Evolutionary conservation across 2,797 vertebrate genomes (phyloP).

Genomic region (Pangasius mekongensis): DNA sequence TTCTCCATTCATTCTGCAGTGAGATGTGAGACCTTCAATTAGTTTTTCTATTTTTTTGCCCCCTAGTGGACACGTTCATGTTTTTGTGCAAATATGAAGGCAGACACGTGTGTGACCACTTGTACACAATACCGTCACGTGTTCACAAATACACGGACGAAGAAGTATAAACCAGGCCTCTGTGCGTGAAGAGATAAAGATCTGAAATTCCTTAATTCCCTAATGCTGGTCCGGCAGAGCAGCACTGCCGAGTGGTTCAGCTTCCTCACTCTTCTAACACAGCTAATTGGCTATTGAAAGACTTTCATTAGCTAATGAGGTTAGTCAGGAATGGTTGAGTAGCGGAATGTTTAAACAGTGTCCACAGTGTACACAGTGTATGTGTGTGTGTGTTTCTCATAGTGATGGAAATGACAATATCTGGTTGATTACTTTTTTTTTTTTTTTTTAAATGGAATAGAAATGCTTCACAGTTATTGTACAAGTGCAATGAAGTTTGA

Average conservation of each 20-base stretch:
- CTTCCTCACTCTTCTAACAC: not conserved
- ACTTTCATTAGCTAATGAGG: constrained; percentile 17
- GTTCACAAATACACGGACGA: not conserved
- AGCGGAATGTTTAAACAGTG: constrained; percentile 14
- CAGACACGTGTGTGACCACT: not conserved
- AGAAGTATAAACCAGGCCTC: not conserved
- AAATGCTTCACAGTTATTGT: not conserved
- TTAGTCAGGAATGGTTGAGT: constrained; percentile 13
- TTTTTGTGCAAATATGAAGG: not conserved
- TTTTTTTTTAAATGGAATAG: not conserved
- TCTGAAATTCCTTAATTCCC: not conserved
- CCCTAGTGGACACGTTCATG: not conserved
- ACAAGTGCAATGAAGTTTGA: not conserved
- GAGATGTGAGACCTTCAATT: not conserved
- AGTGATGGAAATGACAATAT: not conserved
- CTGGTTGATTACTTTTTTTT: not conserved
- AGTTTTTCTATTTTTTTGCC: not conserved
- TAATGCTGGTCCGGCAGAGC: not conserved
- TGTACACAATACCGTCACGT: not conserved
- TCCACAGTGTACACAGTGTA: not conserved
- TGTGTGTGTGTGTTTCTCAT: constrained; percentile 1
- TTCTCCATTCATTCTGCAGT: not conserved
- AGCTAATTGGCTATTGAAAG: constrained; percentile 17
- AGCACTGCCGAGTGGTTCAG: not conserved
- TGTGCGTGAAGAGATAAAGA: not conserved